These are phyloP conservation scores for Calcarius lapponicus DNA, from an alignment of 2,797 vertebrate genomes.

Conservation along the genomic window DNA sequence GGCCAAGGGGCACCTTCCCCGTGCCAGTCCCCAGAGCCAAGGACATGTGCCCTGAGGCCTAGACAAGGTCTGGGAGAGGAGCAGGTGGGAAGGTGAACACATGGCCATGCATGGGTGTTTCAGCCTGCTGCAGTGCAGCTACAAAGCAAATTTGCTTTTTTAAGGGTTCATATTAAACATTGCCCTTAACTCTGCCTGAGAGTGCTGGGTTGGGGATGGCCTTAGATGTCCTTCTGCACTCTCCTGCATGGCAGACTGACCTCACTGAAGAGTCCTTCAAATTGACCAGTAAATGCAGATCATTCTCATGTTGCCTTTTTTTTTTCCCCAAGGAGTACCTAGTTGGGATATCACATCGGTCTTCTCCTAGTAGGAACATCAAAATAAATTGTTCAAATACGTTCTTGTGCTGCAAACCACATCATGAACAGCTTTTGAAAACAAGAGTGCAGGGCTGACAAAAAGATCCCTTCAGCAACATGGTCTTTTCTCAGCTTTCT, in stretches of 20 bases:
- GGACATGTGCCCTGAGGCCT: rapidly evolving
- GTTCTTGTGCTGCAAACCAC: not conserved
- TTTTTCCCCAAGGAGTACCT: not conserved
- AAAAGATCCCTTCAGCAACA: not conserved
- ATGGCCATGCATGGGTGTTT: not conserved
- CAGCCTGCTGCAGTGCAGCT: not conserved
- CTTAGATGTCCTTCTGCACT: not conserved
- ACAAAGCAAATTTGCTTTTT: not conserved
- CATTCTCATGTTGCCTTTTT: not conserved
- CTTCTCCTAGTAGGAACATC: not conserved
- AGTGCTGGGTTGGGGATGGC: rapidly evolving
- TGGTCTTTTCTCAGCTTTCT: not conserved
- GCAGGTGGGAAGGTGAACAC: not conserved
- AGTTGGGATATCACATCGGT: not conserved
- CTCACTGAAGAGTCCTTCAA: not conserved
- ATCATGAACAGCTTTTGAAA: not conserved
- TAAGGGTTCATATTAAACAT: not conserved
- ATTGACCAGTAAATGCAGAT: not conserved
- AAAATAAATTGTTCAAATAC: not conserved
- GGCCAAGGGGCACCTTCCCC: not conserved
- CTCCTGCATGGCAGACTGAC: not conserved
- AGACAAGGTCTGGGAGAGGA: not conserved
- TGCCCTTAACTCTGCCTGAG: not conserved
- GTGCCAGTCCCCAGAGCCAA: not conserved
- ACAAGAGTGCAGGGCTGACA: not conserved